Percentiles rank a stretch among this genome's conserved stretches.
Evolutionary conservation across 2,797 vertebrate species (phyloP).

Genomic region (Lateolabrax maculatus): DNA sequence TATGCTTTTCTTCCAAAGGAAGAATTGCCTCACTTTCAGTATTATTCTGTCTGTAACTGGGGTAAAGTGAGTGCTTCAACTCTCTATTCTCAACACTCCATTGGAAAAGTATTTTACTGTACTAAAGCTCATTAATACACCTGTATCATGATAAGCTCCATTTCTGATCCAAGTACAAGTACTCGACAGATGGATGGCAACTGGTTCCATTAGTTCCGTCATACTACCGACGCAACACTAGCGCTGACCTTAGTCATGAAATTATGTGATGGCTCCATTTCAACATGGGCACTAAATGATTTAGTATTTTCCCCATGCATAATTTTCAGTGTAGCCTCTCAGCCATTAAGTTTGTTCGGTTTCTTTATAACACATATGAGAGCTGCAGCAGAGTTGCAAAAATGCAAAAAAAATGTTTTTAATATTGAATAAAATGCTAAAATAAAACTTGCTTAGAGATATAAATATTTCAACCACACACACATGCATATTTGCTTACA

Average conservation of each 20-base stretch:
- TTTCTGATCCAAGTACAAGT: conserved; percentile 56
- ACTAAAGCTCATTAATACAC: conserved; percentile 55
- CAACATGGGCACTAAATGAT: background rate
- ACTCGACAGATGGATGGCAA: conserved; percentile 45
- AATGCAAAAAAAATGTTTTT: background rate
- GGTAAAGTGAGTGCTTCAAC: conserved; percentile 42
- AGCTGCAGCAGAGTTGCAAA: conserved; percentile 14
- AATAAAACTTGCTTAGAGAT: conserved; percentile 42
- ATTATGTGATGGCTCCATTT: conserved; percentile 36
- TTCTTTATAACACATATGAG: background rate
- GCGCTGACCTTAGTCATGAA: conserved; percentile 34
- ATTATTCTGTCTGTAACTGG: conserved; percentile 10
- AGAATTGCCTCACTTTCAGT: conserved; percentile 16
- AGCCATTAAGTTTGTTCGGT: background rate
- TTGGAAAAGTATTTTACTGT: conserved; percentile 48
- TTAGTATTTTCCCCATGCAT: background rate
- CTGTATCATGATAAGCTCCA: conserved; percentile 51
- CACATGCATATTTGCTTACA: conserved; percentile 35
- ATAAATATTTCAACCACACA: conserved; percentile 37
- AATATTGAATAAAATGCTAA: conserved; percentile 49
- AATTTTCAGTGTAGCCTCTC: background rate
- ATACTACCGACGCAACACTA: conserved; percentile 25
- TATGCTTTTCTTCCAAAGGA: conserved; percentile 4
- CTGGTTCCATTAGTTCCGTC: conserved; percentile 58
- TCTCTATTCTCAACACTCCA: conserved; percentile 61